phyloP scores from a whole-genome alignment of 2,113 vertebrate species.

The Corythaixoides concolor region DNA sequence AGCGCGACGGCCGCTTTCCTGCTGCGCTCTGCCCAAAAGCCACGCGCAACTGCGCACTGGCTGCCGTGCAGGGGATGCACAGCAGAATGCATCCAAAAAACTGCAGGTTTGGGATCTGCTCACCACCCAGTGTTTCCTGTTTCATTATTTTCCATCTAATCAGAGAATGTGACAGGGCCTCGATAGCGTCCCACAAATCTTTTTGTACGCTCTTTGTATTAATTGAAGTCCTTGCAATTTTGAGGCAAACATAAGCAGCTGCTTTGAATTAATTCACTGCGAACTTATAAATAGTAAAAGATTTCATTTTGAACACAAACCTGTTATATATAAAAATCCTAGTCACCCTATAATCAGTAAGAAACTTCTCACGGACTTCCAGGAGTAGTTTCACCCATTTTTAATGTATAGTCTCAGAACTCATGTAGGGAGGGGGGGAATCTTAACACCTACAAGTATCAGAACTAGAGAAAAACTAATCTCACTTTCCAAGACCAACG shows the following conservation, averaged over 20 bases:
- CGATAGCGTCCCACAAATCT: not conserved
- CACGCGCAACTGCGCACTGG: fast-evolving
- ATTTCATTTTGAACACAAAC: not conserved
- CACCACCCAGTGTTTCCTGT: not conserved
- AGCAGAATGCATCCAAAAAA: not conserved
- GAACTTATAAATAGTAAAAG: not conserved
- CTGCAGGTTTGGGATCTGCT: not conserved
- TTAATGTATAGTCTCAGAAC: not conserved
- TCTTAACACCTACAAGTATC: not conserved
- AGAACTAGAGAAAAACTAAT: not conserved
- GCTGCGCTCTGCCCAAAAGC: not conserved
- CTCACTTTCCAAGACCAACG: not conserved
- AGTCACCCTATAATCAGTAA: not conserved
- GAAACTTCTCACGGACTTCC: not conserved
- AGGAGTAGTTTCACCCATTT: not conserved
- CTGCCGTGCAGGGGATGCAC: not conserved
- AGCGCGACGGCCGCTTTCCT: fast-evolving
- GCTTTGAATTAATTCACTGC: not conserved
- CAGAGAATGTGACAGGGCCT: not conserved
- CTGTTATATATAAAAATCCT: not conserved
- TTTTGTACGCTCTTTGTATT: not conserved
- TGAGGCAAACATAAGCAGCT: not conserved
- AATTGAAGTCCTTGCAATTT: not conserved
- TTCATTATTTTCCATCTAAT: not conserved
- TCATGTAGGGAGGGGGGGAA: not conserved